phyloP scores from a whole-genome alignment of 2,113 vertebrate genomes.

The Isichthys henryi region DNA sequence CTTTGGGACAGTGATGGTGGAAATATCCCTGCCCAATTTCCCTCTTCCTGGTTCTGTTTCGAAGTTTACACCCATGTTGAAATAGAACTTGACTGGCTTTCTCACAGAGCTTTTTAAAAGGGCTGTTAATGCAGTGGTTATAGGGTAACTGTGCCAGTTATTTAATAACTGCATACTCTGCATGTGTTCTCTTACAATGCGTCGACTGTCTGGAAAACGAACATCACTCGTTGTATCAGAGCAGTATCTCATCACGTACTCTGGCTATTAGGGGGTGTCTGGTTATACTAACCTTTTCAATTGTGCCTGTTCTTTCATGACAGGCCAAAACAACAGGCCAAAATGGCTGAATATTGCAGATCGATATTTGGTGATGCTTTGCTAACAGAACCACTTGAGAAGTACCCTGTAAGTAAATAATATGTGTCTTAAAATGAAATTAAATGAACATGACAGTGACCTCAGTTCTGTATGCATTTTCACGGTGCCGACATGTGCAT shows the following conservation, averaged over 20 bases:
- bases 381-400: slow-evolving; percentile 88
- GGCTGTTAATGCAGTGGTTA: background rate
- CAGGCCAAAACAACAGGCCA: slow-evolving; percentile 94
- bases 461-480: background rate
- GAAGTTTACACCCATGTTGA: background rate
- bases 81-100: background rate
- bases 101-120: background rate
- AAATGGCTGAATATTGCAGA: slow-evolving; percentile 98
- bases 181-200: background rate
- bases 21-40: background rate
- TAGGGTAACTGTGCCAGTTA: background rate
- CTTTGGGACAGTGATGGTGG: background rate
- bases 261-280: background rate
- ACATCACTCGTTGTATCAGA: background rate
- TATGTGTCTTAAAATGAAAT: background rate
- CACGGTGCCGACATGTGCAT: background rate
- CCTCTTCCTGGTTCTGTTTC: background rate
- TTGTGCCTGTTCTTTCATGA: slow-evolving; percentile 30
- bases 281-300: background rate
- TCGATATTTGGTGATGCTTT: slow-evolving; percentile 94
- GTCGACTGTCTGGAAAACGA: background rate
- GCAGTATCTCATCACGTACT: background rate
- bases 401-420: slow-evolving; percentile 76
- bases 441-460: background rate
- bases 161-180: background rate